Evolutionary conservation across 2,797 vertebrate genomes (phyloP).

Genomic region (Glyptemys insculpta): DNA sequence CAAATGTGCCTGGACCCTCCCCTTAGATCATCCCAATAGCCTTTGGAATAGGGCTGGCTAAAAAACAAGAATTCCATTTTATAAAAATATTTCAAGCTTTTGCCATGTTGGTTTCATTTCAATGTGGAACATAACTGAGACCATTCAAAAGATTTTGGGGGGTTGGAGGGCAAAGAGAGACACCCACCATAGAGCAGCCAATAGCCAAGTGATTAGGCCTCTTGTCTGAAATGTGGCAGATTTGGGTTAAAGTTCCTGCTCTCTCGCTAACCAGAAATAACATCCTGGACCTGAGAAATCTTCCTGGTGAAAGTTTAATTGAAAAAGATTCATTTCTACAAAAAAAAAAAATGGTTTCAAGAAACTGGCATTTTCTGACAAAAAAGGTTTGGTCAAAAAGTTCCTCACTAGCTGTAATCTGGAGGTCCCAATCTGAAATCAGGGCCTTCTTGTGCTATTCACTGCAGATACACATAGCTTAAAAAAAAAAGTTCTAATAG

Average conservation of each 20-base stretch:
- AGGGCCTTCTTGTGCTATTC: neutral
- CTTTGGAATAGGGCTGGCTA: neutral
- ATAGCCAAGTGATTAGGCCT: neutral
- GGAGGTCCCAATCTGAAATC: neutral
- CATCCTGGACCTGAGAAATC: neutral
- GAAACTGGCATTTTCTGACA: neutral
- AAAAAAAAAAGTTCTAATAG: neutral
- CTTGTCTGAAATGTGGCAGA: neutral
- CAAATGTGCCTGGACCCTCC: neutral
- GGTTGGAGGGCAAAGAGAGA: too few species aligned
- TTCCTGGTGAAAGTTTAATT: neutral
- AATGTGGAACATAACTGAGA: neutral
- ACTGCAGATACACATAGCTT: neutral
- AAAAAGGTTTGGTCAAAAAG: neutral
- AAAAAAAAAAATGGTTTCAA: neutral
- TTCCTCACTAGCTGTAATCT: neutral
- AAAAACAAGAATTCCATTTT: neutral
- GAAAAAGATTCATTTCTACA: neutral
- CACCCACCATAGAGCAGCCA: neutral
- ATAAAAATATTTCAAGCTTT: neutral
- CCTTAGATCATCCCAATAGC: neutral
- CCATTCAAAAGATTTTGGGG: neutral
- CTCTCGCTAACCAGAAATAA: neutral
- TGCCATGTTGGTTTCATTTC: neutral
- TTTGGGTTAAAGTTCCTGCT: neutral